Conservation (phyloP, 64 coral and sea anemone species). For the Acropora tenuis region DNA sequence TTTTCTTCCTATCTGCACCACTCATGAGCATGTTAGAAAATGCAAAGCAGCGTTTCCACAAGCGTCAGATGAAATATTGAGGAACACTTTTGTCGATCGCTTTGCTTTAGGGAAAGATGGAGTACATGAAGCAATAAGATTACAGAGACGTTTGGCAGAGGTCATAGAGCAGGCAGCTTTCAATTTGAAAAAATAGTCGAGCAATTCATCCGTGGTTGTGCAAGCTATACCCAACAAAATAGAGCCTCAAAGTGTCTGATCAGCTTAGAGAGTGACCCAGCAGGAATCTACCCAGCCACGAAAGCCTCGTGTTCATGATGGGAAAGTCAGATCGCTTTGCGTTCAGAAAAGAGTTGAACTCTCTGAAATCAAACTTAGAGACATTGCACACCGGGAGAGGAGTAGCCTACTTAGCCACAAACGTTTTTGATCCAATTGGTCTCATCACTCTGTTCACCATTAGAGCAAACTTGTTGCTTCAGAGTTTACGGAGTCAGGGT, state of each 20-base stretch:
- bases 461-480: too few species aligned
- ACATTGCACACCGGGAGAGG: too few species aligned
- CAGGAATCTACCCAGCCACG: background rate
- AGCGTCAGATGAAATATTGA: background rate
- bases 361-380: too few species aligned
- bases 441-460: too few species aligned
- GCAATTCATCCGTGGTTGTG: background rate
- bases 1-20: background rate
- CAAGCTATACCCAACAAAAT: slow-evolving; percentile 9
- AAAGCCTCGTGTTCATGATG: too few species aligned
- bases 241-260: background rate
- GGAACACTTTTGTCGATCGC: slow-evolving; percentile 48
- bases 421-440: too few species aligned
- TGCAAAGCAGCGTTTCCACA: slow-evolving; percentile 9
- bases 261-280: background rate
- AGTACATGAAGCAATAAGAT: background rate
- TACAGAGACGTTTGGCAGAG: background rate
- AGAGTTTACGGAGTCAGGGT: too few species aligned
- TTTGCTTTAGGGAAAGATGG: slow-evolving; percentile 5
- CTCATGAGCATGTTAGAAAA: slow-evolving; percentile 10
- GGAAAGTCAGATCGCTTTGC: too few species aligned
- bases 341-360: background rate
- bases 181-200: slow-evolving; percentile 24
- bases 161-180: background rate
- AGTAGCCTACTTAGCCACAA: too few species aligned